Evolutionary conservation across 2,888 invertebrate species (phyloP).

Genomic region (Cosmia trapezina): DNA sequence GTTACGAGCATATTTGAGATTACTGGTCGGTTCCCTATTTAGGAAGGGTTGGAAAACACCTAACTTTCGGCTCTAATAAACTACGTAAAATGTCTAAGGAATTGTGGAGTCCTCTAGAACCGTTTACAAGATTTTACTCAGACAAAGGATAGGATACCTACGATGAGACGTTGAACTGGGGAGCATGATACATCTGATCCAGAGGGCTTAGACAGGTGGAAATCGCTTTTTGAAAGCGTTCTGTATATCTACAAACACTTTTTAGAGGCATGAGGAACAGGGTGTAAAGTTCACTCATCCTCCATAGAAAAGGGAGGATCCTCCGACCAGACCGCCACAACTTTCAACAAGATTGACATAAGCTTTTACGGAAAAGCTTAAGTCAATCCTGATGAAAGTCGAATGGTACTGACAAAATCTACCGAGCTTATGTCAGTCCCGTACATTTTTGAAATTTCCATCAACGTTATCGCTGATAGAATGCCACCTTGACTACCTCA

Average conservation of each 20-base stretch:
- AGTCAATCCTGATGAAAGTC: neutral
- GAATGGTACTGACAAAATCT: neutral
- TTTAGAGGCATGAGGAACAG: no score
- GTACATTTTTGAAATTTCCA: neutral
- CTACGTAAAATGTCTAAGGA: neutral
- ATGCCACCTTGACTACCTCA: neutral
- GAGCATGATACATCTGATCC: neutral
- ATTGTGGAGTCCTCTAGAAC: neutral
- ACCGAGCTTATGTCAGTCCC: neutral
- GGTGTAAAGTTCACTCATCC: no score
- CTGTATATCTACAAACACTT: neutral
- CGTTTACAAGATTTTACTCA: neutral
- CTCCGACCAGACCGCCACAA: no score
- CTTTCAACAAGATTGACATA: neutral
- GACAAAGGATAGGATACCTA: neutral
- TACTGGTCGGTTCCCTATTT: neutral
- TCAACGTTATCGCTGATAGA: neutral
- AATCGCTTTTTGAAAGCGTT: no score
- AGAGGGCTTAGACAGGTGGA: neutral
- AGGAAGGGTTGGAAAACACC: neutral
- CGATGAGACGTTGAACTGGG: neutral
- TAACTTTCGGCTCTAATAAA: neutral
- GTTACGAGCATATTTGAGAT: slow-evolving; percentile 25
- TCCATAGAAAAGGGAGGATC: no score
- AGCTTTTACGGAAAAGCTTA: neutral